Evolutionary conservation across 2,113 vertebrate species (phyloP).

Genomic region (Fukomys damarensis): DNA sequence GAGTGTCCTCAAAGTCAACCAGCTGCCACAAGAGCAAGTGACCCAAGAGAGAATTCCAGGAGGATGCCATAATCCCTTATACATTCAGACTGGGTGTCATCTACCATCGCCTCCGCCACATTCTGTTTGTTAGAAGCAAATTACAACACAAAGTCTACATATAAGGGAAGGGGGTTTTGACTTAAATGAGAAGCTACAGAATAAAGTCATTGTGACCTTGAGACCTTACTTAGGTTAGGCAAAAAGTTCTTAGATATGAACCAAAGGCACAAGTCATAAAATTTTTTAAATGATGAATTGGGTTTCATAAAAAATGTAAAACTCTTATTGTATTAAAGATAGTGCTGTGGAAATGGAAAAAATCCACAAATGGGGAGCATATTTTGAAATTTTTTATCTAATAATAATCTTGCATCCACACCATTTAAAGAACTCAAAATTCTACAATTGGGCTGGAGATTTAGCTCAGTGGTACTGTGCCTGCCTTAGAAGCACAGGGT

Average conservation of each 20-base stretch:
- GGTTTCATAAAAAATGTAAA: neutral
- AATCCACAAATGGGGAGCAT: neutral
- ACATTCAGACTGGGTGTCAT: neutral
- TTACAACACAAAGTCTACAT: neutral
- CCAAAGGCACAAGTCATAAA: neutral
- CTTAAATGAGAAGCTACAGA: neutral
- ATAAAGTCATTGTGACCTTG: neutral
- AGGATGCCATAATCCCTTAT: neutral
- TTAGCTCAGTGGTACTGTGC: no score
- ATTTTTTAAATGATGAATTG: neutral
- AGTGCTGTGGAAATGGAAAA: neutral
- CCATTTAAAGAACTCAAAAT: neutral
- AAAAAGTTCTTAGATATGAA: conserved; percentile 12
- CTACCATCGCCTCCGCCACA: neutral
- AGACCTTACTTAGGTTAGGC: neutral
- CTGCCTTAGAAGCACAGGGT: no score
- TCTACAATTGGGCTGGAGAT: no score
- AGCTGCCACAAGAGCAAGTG: neutral
- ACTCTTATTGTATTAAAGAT: neutral
- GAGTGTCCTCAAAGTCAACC: neutral
- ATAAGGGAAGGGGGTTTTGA: neutral
- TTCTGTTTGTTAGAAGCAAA: neutral
- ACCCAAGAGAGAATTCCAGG: neutral
- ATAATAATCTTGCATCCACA: neutral
- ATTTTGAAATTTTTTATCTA: neutral